Evolutionary conservation across 1,140 invertebrate species (phyloP), one percentile per base, ranked within the genome.

Genomic region (Papilio polyxenes): DNA sequence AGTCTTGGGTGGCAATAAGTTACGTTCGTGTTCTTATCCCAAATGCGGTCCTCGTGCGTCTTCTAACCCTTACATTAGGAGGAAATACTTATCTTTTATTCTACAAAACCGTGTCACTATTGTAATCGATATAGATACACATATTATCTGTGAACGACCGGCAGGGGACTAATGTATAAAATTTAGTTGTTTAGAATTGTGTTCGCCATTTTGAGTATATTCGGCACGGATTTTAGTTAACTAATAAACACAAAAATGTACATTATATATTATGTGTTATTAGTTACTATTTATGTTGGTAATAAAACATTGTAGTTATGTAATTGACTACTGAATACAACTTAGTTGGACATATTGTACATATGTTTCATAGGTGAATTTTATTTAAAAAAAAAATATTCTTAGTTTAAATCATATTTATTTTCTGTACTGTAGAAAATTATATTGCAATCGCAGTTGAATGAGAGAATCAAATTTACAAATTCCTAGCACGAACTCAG

Each of bases 71-170:
- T 81, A 84, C 84, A 87, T 91, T 90, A 89, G 84, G 83, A 87
- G 83, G 83, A 85, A 87, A 90, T 90, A 90, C 90, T 90, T 90
- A 90, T 91, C 90, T 90, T 87, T 90, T 86, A 89, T 90, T 82
- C 85, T 87, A 81, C 82, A 83, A 87, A 83, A 84, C 83, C 83
- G 80, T 88, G 89, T 90, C 86, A 87, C 88, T 87, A 86, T 83
- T 87, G 89, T 90, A 90, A 90, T 90, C 89, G 89, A 88, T 89
- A 88, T 83, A 85, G 83, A 85, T 89, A 87, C 84, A 83, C 83
- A 81, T 82, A 79, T 79, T 65, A 82, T 72, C 84, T 82, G 85
- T 81, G 83, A 89, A 91, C 87, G 84, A 83, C 49, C 81, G 82
- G 75, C 82, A 23, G 65, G 87, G 86, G 86, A 89, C 75, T 65